phyloP scores from a whole-genome alignment of 2,888 invertebrate genomes.

The Thymelicus sylvestris region DNA sequence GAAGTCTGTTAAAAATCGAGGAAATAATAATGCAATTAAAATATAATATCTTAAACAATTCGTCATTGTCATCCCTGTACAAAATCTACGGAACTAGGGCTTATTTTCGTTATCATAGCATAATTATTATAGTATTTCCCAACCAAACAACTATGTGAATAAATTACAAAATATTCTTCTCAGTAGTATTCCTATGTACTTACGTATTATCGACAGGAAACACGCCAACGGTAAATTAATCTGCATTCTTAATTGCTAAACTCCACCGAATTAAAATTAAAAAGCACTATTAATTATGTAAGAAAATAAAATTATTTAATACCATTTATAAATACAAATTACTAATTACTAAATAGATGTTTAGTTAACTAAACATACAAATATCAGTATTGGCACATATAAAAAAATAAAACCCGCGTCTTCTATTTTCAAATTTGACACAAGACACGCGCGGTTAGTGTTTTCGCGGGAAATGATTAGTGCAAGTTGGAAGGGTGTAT shows the following conservation, averaged over 20 bases:
- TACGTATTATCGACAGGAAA: slow-evolving; percentile 73
- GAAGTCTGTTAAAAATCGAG: too few relatives aligned
- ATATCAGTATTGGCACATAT: slow-evolving; percentile 13
- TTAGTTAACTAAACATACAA: not conserved
- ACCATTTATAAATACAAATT: not conserved
- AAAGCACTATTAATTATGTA: not conserved
- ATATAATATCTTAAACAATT: too few relatives aligned
- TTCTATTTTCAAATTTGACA: slow-evolving; percentile 14
- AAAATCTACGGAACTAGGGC: too few relatives aligned
- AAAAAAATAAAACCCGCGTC: slow-evolving; percentile 25
- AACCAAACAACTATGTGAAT: not conserved
- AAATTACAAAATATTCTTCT: not conserved
- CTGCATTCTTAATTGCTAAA: slow-evolving; percentile 56
- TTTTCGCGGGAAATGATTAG: slow-evolving; percentile 38
- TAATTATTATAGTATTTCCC: too few relatives aligned
- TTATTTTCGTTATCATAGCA: too few relatives aligned
- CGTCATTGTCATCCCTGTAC: too few relatives aligned
- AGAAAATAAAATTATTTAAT: not conserved
- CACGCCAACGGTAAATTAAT: slow-evolving; percentile 68
- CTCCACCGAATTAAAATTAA: slow-evolving; percentile 3
- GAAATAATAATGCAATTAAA: too few relatives aligned
- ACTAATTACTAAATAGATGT: not conserved
- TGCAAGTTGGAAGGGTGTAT: slow-evolving; percentile 28
- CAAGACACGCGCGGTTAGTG: slow-evolving; percentile 36
- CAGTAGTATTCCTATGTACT: slow-evolving; percentile 49